Base-by-base conservation (phyloP, 2,797 vertebrate genomes). In the Cyclopterus lumpus region DNA sequence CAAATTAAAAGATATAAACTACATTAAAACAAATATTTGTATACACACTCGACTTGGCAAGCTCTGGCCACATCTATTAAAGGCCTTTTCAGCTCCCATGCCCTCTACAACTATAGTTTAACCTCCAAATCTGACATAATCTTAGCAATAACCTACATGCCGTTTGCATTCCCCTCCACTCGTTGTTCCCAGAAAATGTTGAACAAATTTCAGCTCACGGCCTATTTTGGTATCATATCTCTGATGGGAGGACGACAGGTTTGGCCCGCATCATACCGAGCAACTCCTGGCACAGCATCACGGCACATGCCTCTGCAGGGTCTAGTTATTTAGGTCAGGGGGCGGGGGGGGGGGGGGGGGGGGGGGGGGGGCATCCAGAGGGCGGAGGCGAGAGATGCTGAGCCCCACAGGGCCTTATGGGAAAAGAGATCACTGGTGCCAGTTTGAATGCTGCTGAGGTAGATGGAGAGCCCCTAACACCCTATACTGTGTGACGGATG, bases 161-260 rank as follows among this genome's bases (percentile, higher is more conserved):
- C 20, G 24, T 63, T 78, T 77, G 66, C 71, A 70, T 26, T 51
- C 55, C 59, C 42, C 65, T 60, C n/a, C 55, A 5, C 70, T 84
- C 74, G 30, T 76, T 53, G 57, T 66, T 15, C 46, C 67, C 4
- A 15, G 71, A 75, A 88, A 86, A 79, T 80, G 65, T 63, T 86
- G 84, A 89, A 48, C 62, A 10, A n/a, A 65, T 73, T 86, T 88
- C 89, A 84, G 78, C 85, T 75, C 71, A 28, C 1, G 2, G 46
- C 85, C 88, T 91, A 92, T 93, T 93, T 89, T 63, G 10, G 91
- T 81, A 44, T 67, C 57, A 59, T 84, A 79, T 91, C 85, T 86
- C 78, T 86, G 82, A 82, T 57, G 78, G 67, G 59, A 66, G 71
- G 57, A 28, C 65, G 71, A 85, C 92, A 93, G 91, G 92, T 92